phyloP scores from a whole-genome alignment of 2,797 vertebrate genomes.

The Setipinna tenuifilis region DNA sequence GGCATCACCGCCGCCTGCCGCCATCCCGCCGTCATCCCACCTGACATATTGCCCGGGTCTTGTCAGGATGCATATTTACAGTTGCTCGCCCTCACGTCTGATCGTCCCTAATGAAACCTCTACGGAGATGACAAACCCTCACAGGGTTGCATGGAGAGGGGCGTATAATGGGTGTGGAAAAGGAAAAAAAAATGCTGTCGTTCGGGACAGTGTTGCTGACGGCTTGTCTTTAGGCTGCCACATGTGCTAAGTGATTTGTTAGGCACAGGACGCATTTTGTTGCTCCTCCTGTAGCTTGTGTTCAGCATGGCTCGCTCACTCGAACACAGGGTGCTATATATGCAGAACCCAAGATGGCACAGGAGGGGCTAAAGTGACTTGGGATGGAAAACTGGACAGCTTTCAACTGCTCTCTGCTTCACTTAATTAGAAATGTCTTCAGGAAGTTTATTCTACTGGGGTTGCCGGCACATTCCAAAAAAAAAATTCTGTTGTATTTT shows the following conservation, averaged over 20 bases:
- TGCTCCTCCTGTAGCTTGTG: not conserved
- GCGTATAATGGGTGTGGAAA: no score
- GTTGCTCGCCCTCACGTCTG: conserved; percentile 63
- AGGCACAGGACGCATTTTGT: not conserved
- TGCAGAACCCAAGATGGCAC: not conserved
- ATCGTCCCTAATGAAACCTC: conserved; percentile 72
- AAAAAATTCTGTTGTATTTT: not conserved
- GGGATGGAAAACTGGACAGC: not conserved
- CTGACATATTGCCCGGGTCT: conserved; percentile 50
- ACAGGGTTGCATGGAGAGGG: conserved; percentile 51
- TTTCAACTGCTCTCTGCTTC: not conserved
- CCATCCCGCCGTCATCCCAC: conserved; percentile 42
- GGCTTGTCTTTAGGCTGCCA: not conserved
- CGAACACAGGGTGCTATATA: not conserved
- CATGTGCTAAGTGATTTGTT: conserved; percentile 8
- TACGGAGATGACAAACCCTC: conserved; percentile 56
- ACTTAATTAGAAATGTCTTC: not conserved
- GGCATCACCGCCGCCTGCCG: not conserved
- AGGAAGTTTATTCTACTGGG: not conserved
- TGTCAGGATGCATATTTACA: conserved; percentile 68
- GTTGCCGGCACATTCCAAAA: not conserved
- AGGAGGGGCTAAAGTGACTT: not conserved
- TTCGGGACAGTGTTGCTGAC: not conserved
- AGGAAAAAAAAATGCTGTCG: not conserved
- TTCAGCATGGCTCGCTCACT: not conserved